These are phyloP conservation scores for Hoplostethus mediterraneus DNA, from an alignment of 2,797 vertebrate species.

Conservation along the genomic window DNA sequence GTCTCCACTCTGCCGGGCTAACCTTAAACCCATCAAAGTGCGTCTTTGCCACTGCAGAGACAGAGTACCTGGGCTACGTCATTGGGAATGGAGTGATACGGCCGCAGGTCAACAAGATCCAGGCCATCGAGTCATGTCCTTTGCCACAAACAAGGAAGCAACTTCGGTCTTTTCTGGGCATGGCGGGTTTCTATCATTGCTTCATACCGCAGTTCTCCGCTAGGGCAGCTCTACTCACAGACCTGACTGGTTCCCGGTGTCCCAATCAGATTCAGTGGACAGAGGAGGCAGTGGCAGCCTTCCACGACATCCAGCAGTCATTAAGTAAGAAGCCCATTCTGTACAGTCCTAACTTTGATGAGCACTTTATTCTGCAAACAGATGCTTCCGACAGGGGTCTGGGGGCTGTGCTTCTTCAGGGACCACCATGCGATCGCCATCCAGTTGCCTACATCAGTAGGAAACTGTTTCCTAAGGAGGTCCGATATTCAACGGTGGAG, in stretches of 20 bases:
- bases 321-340: too few relatives aligned
- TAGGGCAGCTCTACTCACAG: slow-evolving; percentile 2
- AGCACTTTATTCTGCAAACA: not conserved
- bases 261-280: not conserved
- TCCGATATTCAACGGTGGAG: too few relatives aligned
- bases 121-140: slow-evolving; percentile 18
- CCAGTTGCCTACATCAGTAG: too few relatives aligned
- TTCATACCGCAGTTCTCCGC: slow-evolving; percentile 30
- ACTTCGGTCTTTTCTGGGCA: slow-evolving; percentile 13
- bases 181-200: slow-evolving; percentile 26
- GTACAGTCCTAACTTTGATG: not conserved
- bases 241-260: not conserved
- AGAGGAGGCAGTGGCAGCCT: too few relatives aligned
- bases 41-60: not conserved
- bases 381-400: too few relatives aligned
- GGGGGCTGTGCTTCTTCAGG: too few relatives aligned
- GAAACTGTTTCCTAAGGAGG: too few relatives aligned
- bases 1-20: not conserved
- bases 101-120: slow-evolving; percentile 17
- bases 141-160: slow-evolving; percentile 18
- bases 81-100: slow-evolving; percentile 14
- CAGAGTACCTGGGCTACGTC: slow-evolving; percentile 26
- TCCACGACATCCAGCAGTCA: too few relatives aligned
- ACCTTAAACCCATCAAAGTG: slow-evolving; percentile 17
- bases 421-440: too few relatives aligned